Evolutionary conservation across 2,113 vertebrate species (phyloP).

Genomic region (Forbesichthys agassizii): DNA sequence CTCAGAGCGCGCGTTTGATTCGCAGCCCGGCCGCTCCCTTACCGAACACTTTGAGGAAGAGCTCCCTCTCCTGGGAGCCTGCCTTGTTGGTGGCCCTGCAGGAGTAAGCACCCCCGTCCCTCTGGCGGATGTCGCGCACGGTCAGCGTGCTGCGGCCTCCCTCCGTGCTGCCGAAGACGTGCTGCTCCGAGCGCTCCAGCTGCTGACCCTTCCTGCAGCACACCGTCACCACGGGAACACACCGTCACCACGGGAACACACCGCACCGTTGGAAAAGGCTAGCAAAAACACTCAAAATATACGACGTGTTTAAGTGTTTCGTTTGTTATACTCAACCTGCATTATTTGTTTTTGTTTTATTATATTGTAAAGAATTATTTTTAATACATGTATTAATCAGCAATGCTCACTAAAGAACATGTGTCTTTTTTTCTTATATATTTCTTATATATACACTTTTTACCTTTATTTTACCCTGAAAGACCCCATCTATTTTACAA

Average conservation of each 20-base stretch:
- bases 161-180: constrained; percentile 73
- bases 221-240: background rate
- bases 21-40: constrained; percentile 57
- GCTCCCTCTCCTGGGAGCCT: constrained; percentile 86
- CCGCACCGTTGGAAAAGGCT: no score
- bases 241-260: background rate
- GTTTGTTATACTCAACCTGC: background rate
- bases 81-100: constrained; percentile 95
- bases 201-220: constrained; percentile 82
- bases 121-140: constrained; percentile 86
- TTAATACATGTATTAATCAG: no score
- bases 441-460: no score
- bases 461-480: no score
- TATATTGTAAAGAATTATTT: no score
- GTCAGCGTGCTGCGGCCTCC: constrained; percentile 84
- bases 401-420: no score
- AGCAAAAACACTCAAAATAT: no score
- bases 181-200: constrained; percentile 89
- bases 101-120: constrained; percentile 85
- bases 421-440: no score
- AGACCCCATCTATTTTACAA: no score
- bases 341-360: background rate
- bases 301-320: no score
- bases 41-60: constrained; percentile 97
- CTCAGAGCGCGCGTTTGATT: background rate